A percentile compares a stretch with the other conserved stretches of the same genome.
Conservation (phyloP, 2,113 vertebrate genomes). For the Aegithalos caudatus region DNA sequence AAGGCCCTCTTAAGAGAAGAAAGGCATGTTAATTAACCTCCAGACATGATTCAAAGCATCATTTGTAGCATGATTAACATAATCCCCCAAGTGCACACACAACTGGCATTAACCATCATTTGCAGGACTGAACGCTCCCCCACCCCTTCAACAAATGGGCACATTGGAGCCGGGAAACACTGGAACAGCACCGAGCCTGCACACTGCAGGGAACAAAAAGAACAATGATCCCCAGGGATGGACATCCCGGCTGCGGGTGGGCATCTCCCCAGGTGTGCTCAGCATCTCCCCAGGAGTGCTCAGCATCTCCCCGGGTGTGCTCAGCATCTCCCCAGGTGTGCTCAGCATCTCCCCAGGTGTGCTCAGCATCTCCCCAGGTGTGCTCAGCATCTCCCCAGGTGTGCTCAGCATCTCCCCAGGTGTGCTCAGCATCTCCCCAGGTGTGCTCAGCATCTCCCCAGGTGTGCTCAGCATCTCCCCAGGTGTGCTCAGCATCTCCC, state of each 20-base stretch:
- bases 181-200: not conserved
- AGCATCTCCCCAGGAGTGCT: not conserved
- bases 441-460: not conserved
- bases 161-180: not conserved
- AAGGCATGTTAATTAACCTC: conserved; percentile 72
- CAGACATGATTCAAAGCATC: conserved; percentile 65
- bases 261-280: not conserved
- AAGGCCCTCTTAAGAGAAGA: conserved; percentile 61
- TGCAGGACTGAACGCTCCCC: not conserved
- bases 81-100: conserved; percentile 66
- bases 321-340: not conserved
- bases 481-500: not conserved
- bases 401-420: not conserved
- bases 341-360: not conserved
- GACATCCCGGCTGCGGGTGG: not conserved
- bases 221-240: accelerated
- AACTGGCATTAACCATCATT: conserved; percentile 37
- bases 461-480: not conserved
- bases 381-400: not conserved
- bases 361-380: not conserved
- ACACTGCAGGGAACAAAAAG: not conserved
- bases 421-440: not conserved
- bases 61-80: conserved; percentile 72
- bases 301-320: not conserved
- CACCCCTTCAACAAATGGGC: not conserved